Percentiles rank a stretch among this genome's conserved stretches.
Evolutionary conservation across 1,140 invertebrate genomes (phyloP).

Genomic region (Pemphigus obesinymphae): DNA sequence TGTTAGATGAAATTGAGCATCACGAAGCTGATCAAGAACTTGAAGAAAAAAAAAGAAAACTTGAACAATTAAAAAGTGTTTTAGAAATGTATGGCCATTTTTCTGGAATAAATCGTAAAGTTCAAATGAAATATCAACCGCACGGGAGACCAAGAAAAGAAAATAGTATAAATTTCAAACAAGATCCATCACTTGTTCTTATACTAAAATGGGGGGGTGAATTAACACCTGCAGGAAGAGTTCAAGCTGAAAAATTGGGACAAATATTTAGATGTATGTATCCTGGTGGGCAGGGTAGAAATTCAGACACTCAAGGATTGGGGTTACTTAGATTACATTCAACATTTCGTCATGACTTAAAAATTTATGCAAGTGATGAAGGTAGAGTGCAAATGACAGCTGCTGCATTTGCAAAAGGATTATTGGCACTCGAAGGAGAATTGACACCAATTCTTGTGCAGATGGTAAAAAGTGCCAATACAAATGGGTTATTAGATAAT

Average conservation of each 20-base stretch:
- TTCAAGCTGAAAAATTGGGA: constrained; percentile 96
- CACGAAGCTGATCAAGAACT: constrained; percentile 81
- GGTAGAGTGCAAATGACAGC: constrained; percentile 99
- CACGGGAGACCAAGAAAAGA: constrained; percentile 85
- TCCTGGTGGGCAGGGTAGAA: constrained; percentile 81
- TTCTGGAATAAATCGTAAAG: constrained; percentile 98
- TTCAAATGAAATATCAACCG: constrained; percentile 99
- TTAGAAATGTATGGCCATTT: constrained; percentile 99
- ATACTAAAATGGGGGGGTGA: constrained; percentile 99
- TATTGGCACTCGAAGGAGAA: constrained; percentile 95
- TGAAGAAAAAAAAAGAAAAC: constrained; percentile 93
- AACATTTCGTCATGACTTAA: constrained; percentile 97
- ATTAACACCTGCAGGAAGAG: constrained; percentile 92
- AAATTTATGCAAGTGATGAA: constrained; percentile 99
- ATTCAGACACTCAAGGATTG: constrained; percentile 73
- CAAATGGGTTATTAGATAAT: constrained; percentile 95
- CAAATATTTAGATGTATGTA: constrained; percentile 99
- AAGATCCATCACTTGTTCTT: constrained; percentile 84
- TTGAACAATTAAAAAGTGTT: constrained; percentile 96
- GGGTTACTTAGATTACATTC: constrained; percentile 91
- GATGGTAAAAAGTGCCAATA: constrained; percentile 99
- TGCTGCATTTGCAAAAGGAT: constrained; percentile 96
- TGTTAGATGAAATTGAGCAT: constrained; percentile 82
- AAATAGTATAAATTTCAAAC: constrained; percentile 48
- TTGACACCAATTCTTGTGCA: constrained; percentile 97